Conservation (phyloP, 2,888 invertebrate species). For the Platycheirus albimanus region DNA sequence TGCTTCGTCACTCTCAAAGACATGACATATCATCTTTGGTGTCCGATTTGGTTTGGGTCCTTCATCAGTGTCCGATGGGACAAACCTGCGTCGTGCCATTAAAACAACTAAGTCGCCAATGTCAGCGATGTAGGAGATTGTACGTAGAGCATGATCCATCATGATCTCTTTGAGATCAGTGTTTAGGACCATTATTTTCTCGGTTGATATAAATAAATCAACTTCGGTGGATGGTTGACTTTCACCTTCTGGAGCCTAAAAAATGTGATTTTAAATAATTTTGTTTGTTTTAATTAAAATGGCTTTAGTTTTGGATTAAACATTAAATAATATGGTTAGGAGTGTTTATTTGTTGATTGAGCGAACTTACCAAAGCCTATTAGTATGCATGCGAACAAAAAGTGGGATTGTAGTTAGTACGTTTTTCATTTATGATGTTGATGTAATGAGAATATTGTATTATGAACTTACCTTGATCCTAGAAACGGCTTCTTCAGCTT, state of each 20-base stretch:
- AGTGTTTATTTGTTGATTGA: background rate
- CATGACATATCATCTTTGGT: constrained; percentile 99
- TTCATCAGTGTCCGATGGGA: constrained; percentile 93
- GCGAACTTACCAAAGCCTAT: constrained; percentile 79
- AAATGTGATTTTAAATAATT: background rate
- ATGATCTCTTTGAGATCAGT: constrained; percentile 99
- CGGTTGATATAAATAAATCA: constrained; percentile 99
- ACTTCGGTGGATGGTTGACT: constrained; percentile 99
- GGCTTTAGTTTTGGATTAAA: background rate
- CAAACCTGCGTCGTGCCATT: constrained; percentile 97
- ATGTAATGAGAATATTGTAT: constrained; percentile 7
- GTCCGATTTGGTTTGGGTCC: constrained; percentile 88
- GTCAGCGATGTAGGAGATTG: constrained; percentile 99
- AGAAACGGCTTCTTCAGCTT: constrained; percentile 99
- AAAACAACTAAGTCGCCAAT: constrained; percentile 99
- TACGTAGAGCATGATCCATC: constrained; percentile 99
- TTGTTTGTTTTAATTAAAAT: no score
- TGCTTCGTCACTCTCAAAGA: constrained; percentile 99
- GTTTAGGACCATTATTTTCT: constrained; percentile 99
- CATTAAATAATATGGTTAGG: background rate
- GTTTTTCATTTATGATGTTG: constrained; percentile 30
- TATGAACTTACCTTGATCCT: constrained; percentile 94
- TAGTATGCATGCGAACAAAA: constrained; percentile 67
- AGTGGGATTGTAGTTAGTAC: constrained; percentile 61
- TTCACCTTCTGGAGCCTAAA: constrained; percentile 98